Base-by-base conservation (phyloP, 2,797 vertebrate species). In the Astyanax mexicanus region DNA sequence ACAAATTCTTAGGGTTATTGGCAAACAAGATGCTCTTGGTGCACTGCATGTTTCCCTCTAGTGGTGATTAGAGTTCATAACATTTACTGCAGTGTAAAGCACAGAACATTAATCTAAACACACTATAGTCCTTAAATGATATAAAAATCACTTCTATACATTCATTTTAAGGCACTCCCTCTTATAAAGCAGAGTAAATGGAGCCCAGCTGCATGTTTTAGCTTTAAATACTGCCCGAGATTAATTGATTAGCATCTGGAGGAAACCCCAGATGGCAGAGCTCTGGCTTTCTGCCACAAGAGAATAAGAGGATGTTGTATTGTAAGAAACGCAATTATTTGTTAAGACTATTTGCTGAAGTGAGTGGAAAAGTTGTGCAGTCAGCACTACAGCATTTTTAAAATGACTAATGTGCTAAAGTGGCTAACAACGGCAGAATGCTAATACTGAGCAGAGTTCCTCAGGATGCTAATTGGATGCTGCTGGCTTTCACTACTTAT, bases 191-290 rank as follows among this genome's bases (percentile, higher is more conserved):
- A 44, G 42, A 47, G n/a, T 19, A 57, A 47, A 45, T 19, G 11
- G 51, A 23, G 17, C 21, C n/a, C 52, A 66, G 38, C 60, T 47
- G 60, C 61, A 32, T 57, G 65, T 72, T 77, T 71, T 42, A 51
- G 55, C 37, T 55, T 52, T 15, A 78, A 68, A n/a, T 4, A 29
- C 17, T 52, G 57, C 65, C 60, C 38, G 60, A 52, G 54, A 27
- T 61, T 61, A 73, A 68, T 73, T 58, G 51, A 66, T 66, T 73
- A 52, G 27, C 64, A 78, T 51, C 70, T 68, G 76, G 62, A 73
- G 55, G 27, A 60, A 78, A 45, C 27, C 45, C 35, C 52, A 73
- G 77, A 69, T 61, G 62, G 45, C 35, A 52, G 29, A n/a, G 47
- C 21, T 71, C 57, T 65, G 38, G 58, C 49, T 54, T 19, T 15